Evolutionary conservation across 2,113 vertebrate genomes (phyloP), one percentile per base, ranked within the genome.

Genomic region (Ageneiosus marmoratus): DNA sequence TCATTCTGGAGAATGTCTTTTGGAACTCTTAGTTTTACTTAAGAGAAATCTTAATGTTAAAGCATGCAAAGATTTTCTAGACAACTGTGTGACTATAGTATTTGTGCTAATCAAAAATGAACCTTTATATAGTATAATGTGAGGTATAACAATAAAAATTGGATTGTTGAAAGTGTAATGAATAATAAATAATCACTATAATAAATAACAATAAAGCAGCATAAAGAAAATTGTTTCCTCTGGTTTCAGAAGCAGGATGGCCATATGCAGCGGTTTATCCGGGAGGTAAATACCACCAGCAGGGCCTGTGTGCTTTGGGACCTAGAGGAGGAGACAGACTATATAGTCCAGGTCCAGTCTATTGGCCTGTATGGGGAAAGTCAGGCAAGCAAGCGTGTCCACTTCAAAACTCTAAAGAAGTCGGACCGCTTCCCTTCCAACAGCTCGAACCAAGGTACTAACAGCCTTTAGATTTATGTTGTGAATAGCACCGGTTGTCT

Each of bases 231-330:
- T 9, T 67, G n/a, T 22, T 70, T 69, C 24, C 13, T n/a, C 20
- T 62, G 83, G n/a, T 44, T 79, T 65, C 91, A 99, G 98, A 94
- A 95, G 85, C 97, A 98, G 86, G 98, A 99, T 0, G 96, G 96
- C 27, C 96, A 97, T 50, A 96, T 95, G 94, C 97, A 97, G 92
- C 93, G 97, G 73, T 97, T 98, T 89, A 99, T 99, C 91, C 92
- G 98, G 24, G 98, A 99, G 89, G 97, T 99, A 87, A 99, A 99
- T 91, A 99, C 98, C 85, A 98, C 97, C 81, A 99, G 96, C 60
- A 94, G 96, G 8, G 96, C 97, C 48, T 99, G 97, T 2, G 96
- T 98, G 72, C 96, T 99, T 16, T 99, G 98, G 97, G 97, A 98
- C 88, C 90, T 98, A 91, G 97, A 97, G 0, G 97, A 99, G 85